A percentile compares a stretch with the other conserved stretches of the same genome.
Evolutionary conservation across 2,888 invertebrate species (phyloP).

Genomic region (Phanerotoma sp.): DNA sequence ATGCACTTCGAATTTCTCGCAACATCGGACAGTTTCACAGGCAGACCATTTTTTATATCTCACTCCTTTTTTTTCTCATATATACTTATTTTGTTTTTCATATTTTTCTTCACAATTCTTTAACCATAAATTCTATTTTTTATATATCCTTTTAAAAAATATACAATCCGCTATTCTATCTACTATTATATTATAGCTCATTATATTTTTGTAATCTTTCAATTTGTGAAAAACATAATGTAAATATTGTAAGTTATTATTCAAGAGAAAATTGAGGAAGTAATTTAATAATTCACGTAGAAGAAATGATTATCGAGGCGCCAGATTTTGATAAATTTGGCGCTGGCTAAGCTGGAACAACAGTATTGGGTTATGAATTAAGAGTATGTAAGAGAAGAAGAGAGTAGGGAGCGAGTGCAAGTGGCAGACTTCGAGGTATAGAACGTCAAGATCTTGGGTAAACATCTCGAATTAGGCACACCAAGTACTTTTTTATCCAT

Average conservation of each 20-base stretch:
- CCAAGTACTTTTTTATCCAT: conserved; percentile 30
- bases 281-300: conserved; percentile 2
- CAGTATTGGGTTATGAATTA: conserved; percentile 55
- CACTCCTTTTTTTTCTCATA: conserved; percentile 11
- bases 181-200: conserved; percentile 3
- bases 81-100: background rate
- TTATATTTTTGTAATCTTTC: too few relatives aligned
- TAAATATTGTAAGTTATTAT: too few relatives aligned
- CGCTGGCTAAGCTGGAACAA: conserved; percentile 55
- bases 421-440: conserved; percentile 21
- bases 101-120: background rate
- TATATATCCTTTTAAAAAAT: background rate
- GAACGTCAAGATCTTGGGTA: conserved; percentile 51
- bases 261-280: background rate
- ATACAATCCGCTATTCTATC: background rate
- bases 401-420: background rate
- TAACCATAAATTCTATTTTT: conserved; percentile 6
- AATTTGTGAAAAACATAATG: too few relatives aligned
- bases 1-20: conserved; percentile 27
- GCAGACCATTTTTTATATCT: conserved; percentile 3
- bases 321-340: conserved; percentile 55
- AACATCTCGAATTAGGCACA: conserved; percentile 56
- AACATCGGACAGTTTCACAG: conserved; percentile 43
- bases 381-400: conserved; percentile 17
- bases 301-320: conserved; percentile 17